These are phyloP conservation scores for Phthorimaea operculella DNA, from an alignment of 1,140 invertebrate genomes.

Conservation along the genomic window DNA sequence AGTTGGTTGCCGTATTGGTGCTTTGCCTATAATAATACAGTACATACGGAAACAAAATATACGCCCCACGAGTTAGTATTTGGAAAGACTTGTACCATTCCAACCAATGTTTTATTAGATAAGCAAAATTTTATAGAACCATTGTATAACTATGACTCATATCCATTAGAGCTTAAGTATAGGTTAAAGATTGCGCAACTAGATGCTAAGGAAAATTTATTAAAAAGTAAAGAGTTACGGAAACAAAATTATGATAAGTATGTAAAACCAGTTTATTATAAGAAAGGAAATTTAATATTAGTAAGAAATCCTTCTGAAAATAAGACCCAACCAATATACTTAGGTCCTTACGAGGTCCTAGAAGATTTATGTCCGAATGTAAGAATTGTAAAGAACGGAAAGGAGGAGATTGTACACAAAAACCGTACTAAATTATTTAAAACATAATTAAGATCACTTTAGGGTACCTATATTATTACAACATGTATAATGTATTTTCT, in stretches of 20 bases:
- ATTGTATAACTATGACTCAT: neutral
- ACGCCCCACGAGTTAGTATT: too few species aligned
- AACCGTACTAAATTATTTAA: constrained; percentile 5
- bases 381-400: constrained; percentile 6
- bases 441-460: neutral
- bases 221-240: neutral
- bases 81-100: neutral
- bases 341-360: constrained; percentile 2
- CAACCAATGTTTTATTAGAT: neutral
- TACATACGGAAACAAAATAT: neutral
- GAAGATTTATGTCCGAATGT: constrained; percentile 3
- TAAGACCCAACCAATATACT: neutral
- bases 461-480: too few species aligned
- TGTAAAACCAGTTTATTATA: neutral
- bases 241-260: neutral
- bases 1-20: constrained; percentile 1
- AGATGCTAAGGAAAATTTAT: neutral
- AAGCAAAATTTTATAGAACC: neutral
- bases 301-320: neutral
- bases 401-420: constrained; percentile 5
- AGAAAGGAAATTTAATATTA: neutral
- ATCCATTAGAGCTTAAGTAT: neutral
- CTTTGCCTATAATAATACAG: neutral
- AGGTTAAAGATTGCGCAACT: neutral
- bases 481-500: too few species aligned